These are phyloP conservation scores for Paramormyrops kingsleyae DNA, from an alignment of 2,113 vertebrate species.

Conservation along the genomic window DNA sequence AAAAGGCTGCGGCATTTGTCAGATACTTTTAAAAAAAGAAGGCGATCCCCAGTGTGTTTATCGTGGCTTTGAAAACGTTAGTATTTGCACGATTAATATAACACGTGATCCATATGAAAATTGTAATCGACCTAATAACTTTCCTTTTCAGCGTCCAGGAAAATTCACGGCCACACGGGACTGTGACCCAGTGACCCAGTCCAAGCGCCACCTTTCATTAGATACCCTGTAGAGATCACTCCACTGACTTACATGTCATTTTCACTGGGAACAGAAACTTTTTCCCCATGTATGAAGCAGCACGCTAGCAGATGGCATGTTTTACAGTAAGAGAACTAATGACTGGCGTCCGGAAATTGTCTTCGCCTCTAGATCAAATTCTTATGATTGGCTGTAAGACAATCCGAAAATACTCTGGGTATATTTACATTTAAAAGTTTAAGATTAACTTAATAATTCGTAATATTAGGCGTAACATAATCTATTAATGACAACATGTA, in stretches of 20 bases:
- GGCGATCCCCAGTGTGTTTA: neutral
- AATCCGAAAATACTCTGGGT: neutral
- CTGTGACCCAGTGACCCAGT: neutral
- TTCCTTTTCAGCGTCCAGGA: neutral
- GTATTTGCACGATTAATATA: neutral
- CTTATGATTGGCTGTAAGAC: too few relatives aligned
- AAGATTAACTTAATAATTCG: neutral
- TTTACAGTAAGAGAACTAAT: neutral
- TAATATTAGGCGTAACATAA: neutral
- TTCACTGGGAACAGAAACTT: neutral
- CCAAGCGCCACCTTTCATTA: neutral
- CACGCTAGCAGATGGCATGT: too few relatives aligned
- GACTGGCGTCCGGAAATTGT: too few relatives aligned
- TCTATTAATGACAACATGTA: neutral
- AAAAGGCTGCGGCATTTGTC: neutral
- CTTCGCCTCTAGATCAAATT: too few relatives aligned
- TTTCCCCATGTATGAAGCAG: neutral
- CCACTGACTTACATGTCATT: neutral
- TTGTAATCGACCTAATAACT: neutral
- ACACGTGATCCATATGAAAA: neutral
- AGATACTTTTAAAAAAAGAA: neutral
- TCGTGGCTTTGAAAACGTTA: neutral
- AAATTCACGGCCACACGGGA: neutral
- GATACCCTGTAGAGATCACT: neutral
- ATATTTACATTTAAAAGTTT: neutral